Evolutionary conservation across 2,888 invertebrate genomes (phyloP).

Genomic region (Melipona beecheii): DNA sequence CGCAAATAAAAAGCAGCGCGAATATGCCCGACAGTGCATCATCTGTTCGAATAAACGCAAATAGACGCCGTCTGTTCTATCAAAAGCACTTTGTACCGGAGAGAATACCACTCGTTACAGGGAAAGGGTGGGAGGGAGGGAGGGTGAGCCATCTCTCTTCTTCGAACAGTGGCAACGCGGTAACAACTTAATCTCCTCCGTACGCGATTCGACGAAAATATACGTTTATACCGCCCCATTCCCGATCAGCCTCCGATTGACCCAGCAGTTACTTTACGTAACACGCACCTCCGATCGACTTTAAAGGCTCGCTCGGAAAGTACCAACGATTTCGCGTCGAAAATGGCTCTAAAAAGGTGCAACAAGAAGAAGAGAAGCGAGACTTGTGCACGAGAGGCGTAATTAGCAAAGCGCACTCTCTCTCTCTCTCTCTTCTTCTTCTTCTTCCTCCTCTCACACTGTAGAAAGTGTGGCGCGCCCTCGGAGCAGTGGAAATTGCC

Average conservation of each 20-base stretch:
- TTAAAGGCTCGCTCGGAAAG: not conserved
- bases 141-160: not conserved
- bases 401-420: slow-evolving; percentile 31
- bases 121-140: no score
- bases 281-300: not conserved
- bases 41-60: not conserved
- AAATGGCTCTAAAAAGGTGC: not conserved
- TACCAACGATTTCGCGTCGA: not conserved
- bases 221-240: not conserved
- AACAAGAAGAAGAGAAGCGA: not conserved
- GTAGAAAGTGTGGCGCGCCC: slow-evolving; percentile 39
- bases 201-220: slow-evolving; percentile 28
- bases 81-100: not conserved
- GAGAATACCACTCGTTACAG: not conserved
- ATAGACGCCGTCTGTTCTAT: not conserved
- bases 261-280: slow-evolving; percentile 9
- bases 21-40: not conserved
- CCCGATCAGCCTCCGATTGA: not conserved
- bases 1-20: not conserved
- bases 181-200: slow-evolving; percentile 22
- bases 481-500: slow-evolving; percentile 46
- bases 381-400: slow-evolving; percentile 10
- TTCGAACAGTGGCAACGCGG: not conserved
- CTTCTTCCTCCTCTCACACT: not conserved
- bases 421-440: not conserved